Evolutionary conservation across 2,797 vertebrate genomes (phyloP), one percentile per base, ranked within the genome.

Genomic region (Odontamblyopus lacepedii): DNA sequence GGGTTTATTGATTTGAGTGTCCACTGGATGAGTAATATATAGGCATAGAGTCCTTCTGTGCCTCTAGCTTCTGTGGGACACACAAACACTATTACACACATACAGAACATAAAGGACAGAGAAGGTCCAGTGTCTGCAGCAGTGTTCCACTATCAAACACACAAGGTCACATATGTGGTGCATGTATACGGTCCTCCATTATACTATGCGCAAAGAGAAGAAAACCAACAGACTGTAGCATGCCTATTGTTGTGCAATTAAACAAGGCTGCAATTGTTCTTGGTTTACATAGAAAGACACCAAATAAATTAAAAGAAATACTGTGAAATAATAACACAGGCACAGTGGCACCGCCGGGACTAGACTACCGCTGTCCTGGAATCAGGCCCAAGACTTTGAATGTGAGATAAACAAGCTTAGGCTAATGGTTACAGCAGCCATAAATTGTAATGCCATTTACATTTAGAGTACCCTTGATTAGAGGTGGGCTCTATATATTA

Each of bases 81-180:
- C 67, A 74, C 65, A 78, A 53, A 72, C 53, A 67, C 67, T 0
- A 0, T 18, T 30, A 65, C 68, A 71, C 63, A 75, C 74, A 78
- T 32, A 71, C 67, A 77, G 38, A 63, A 66, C 3, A 61, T 18
- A 78, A 13, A 75, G 61, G 70, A 77, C 72, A 79, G 65, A 77
- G 60, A 71, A 74, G 71, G 74, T 67, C 72, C 71, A 55, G 8
- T 68, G 70, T 59, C 77, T 73, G 30, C 56, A 76, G 63, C 60
- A 60, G 2, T 57, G 51, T 63, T 65, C 8, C 13, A 67, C 56
- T 32, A 59, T 61, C 53, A 61, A 5, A 76, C 32, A 79, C 76
- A 80, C 67, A 76, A 23, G 72, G 75, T 88, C 85, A 86, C 85
- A 87, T 83, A 85, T 71, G 71, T 35, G 48, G 67, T 73, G 63